Percentiles rank a stretch among this genome's conserved stretches.
phyloP scores from a whole-genome alignment of 64 coral and sea anemone genomes.

The Montipora capricornis region DNA sequence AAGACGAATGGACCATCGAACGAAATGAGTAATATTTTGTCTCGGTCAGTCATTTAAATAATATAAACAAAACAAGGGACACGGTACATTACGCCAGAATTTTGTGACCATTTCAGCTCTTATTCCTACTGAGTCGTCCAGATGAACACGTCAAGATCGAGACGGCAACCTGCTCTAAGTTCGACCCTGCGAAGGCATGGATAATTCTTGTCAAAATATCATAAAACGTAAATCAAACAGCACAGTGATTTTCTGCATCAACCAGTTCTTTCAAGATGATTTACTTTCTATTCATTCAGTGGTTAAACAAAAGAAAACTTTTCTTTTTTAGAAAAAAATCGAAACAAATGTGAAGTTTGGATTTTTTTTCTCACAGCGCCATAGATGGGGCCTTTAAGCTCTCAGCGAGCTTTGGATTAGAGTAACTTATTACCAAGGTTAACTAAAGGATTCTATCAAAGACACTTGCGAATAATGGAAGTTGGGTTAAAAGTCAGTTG shows the following conservation, averaged over 20 bases:
- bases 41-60: background rate
- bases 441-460: background rate
- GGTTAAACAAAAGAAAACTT: background rate
- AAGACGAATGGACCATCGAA: background rate
- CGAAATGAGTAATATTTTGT: background rate
- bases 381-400: no score
- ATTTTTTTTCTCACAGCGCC: no score
- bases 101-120: background rate
- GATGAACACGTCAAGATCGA: background rate
- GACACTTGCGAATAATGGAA: background rate
- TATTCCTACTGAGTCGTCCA: background rate
- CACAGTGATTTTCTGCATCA: background rate
- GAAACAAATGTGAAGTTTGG: no score
- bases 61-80: background rate
- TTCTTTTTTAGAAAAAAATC: no score
- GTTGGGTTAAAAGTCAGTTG: background rate
- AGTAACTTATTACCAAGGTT: no score
- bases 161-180: background rate
- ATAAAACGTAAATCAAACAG: slow-evolving; percentile 7
- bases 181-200: background rate
- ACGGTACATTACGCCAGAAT: background rate
- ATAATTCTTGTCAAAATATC: background rate
- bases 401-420: no score
- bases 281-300: background rate
- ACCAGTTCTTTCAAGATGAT: background rate